phyloP scores from a whole-genome alignment of 2,888 invertebrate species.

The Melanchra persicariae region DNA sequence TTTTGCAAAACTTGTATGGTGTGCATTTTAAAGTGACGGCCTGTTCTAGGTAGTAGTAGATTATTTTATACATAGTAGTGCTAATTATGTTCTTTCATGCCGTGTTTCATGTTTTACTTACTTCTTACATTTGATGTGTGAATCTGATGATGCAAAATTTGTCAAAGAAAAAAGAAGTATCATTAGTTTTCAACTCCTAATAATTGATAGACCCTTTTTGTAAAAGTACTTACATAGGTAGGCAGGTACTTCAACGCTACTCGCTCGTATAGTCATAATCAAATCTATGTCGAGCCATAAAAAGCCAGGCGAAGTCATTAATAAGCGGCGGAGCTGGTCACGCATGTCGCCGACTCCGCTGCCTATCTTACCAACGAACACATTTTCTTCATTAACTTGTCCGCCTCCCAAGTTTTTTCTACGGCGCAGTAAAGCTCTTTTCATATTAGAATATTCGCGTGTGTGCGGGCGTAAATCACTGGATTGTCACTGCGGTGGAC shows the following conservation, averaged over 20 bases:
- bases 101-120: too few species aligned
- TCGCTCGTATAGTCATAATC: slow-evolving; percentile 65
- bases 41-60: too few species aligned
- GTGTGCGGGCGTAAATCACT: slow-evolving; percentile 89
- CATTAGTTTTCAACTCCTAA: not conserved
- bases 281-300: slow-evolving; percentile 62
- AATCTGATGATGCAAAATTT: not conserved
- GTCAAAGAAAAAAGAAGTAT: not conserved
- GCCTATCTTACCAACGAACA: slow-evolving; percentile 82
- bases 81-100: not conserved
- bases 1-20: too few species aligned
- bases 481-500: slow-evolving; percentile 90
- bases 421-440: slow-evolving; percentile 83
- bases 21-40: too few species aligned
- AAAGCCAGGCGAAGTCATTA: slow-evolving; percentile 70
- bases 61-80: too few species aligned
- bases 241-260: slow-evolving; percentile 32
- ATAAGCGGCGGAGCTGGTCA: slow-evolving; percentile 74
- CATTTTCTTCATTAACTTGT: slow-evolving; percentile 88
- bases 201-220: not conserved
- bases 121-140: not conserved
- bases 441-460: slow-evolving; percentile 89
- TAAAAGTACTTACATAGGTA: slow-evolving; percentile 10
- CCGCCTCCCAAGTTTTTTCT: slow-evolving; percentile 84
- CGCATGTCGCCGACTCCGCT: slow-evolving; percentile 77